Percentiles rank a stretch among this genome's conserved stretches.
These are phyloP conservation scores for Oplegnathus fasciatus DNA, from an alignment of 2,113 vertebrate genomes.

Conservation along the genomic window DNA sequence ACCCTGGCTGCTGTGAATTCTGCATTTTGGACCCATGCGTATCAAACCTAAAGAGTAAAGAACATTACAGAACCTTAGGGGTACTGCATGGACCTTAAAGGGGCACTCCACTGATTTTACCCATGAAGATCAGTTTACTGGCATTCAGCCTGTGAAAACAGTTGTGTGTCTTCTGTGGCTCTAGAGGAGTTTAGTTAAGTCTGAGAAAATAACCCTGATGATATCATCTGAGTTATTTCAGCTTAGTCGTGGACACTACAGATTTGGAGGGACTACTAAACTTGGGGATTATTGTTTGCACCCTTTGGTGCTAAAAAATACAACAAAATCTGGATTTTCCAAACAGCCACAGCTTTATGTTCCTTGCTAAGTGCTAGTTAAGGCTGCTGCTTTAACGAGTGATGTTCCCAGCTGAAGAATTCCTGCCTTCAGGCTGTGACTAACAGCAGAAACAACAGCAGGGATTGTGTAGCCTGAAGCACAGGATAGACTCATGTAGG, in stretches of 20 bases:
- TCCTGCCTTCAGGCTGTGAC: conserved; percentile 73
- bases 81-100: not conserved
- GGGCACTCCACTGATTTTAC: not conserved
- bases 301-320: not conserved
- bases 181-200: not conserved
- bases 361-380: not conserved
- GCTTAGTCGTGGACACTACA: no score
- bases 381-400: conserved; percentile 26
- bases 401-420: conserved; percentile 57
- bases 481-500: conserved; percentile 27
- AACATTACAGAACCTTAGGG: not conserved
- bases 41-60: not conserved
- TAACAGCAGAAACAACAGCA: conserved; percentile 64
- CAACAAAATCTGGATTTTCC: not conserved
- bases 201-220: not conserved
- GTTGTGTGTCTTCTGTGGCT: not conserved
- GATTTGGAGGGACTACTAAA: no score
- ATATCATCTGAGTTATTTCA: no score
- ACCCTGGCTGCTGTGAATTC: not conserved
- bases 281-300: not conserved
- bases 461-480: conserved; percentile 60
- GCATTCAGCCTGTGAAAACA: no score
- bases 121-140: not conserved
- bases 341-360: conserved; percentile 8
- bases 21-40: not conserved